Conservation (phyloP, 2,113 vertebrate species). For the Cheirogaleus medius region DNA sequence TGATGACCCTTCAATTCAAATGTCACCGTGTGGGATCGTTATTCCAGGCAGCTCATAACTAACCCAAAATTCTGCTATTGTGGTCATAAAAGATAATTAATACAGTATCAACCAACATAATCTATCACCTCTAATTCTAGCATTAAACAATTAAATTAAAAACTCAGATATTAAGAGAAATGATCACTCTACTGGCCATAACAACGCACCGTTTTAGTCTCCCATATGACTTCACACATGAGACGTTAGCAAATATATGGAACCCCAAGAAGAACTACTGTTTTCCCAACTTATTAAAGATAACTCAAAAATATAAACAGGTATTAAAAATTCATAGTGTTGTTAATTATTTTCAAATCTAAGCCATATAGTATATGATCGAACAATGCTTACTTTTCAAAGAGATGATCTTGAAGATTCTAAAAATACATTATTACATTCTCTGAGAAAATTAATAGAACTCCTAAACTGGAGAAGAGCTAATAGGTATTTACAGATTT, state of each 20-base stretch:
- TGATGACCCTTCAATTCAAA: neutral
- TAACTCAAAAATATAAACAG: neutral
- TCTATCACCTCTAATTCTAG: neutral
- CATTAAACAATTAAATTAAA: neutral
- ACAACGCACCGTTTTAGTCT: neutral
- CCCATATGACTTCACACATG: neutral
- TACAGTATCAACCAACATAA: slow-evolving; percentile 1
- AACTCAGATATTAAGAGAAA: neutral
- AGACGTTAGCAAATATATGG: neutral
- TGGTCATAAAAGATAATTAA: neutral
- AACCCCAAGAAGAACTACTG: neutral
- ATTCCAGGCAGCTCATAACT: neutral
- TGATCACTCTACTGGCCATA: neutral
- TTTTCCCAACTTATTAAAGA: neutral
- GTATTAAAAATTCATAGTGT: neutral
- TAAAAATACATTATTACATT: neutral
- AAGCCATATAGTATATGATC: neutral
- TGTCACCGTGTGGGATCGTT: neutral
- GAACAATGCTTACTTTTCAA: neutral
- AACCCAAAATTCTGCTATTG: neutral
- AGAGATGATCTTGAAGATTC: neutral
- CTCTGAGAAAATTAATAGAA: slow-evolving; percentile 22
- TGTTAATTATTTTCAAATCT: neutral
- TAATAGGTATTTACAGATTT: neutral
- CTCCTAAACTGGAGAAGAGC: neutral